These are phyloP conservation scores for Schmidtea mediterranea DNA, from an alignment of 1,140 invertebrate genomes.

Conservation along the genomic window DNA sequence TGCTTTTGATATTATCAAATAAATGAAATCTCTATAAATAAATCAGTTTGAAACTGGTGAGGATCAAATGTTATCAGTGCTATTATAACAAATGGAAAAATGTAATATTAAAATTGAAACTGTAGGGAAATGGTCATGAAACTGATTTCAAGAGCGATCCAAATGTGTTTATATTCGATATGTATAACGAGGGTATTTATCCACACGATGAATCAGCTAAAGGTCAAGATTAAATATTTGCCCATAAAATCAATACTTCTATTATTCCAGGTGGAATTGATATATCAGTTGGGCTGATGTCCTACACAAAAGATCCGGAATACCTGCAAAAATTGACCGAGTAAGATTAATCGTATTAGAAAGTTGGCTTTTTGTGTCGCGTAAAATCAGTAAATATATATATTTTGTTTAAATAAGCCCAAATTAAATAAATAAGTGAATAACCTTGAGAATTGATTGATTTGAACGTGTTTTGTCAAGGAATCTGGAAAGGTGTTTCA, in stretches of 20 bases:
- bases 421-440: too few species aligned
- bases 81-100: not conserved
- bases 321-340: slow-evolving; percentile 40
- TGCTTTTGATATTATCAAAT: too few species aligned
- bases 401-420: too few species aligned
- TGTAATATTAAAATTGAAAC: too few species aligned
- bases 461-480: too few species aligned
- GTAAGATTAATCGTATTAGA: slow-evolving; percentile 26
- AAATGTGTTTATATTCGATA: slow-evolving; percentile 51
- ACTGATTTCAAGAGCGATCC: slow-evolving; percentile 37
- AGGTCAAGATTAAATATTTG: slow-evolving; percentile 22
- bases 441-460: too few species aligned
- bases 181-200: slow-evolving; percentile 54
- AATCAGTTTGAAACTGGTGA: too few species aligned
- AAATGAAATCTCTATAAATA: too few species aligned
- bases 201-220: slow-evolving; percentile 47
- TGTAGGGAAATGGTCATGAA: slow-evolving; percentile 51
- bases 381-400: too few species aligned
- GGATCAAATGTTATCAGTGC: slow-evolving; percentile 2
- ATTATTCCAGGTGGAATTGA: slow-evolving; percentile 34
- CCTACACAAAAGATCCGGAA: slow-evolving; percentile 38
- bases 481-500: too few species aligned
- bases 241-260: too few species aligned
- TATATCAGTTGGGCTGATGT: slow-evolving; percentile 39
- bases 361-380: too few species aligned